Evolutionary conservation across 2,113 vertebrate genomes (phyloP).

Genomic region (Ondatra zibethicus): DNA sequence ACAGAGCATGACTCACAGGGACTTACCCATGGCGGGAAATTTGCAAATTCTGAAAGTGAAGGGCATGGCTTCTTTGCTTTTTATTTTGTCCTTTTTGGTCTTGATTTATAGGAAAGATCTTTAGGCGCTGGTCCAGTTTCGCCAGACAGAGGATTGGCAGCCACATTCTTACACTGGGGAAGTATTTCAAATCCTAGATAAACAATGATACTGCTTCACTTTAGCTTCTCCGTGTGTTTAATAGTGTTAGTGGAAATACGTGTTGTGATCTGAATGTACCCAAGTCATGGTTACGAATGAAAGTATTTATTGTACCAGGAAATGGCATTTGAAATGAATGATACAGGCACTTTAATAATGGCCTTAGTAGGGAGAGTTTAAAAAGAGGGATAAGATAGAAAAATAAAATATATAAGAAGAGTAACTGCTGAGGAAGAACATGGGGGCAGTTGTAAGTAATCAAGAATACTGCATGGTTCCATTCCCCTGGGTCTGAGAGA

Average conservation of each 20-base stretch:
- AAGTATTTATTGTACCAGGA: slow-evolving; percentile 31
- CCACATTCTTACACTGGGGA: background rate
- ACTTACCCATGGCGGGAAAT: background rate
- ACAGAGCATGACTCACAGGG: background rate
- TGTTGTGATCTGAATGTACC: background rate
- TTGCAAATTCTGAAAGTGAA: background rate
- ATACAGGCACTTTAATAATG: slow-evolving; percentile 5
- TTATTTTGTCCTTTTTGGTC: background rate
- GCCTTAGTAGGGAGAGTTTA: background rate
- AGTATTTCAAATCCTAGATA: slow-evolving; percentile 38
- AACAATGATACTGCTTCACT: background rate
- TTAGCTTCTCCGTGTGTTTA: slow-evolving; percentile 19
- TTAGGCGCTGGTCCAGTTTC: background rate
- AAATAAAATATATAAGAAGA: slow-evolving; percentile 1
- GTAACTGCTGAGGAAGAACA: background rate
- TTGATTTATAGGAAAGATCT: background rate
- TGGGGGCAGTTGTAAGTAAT: background rate
- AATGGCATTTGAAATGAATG: background rate
- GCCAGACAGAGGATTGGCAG: background rate
- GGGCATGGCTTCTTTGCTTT: background rate
- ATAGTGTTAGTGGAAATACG: slow-evolving; percentile 31
- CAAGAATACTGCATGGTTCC: background rate
- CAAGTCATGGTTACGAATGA: background rate
- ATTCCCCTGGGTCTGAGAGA: background rate
- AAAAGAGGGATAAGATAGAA: background rate